These are phyloP conservation scores for Oreohelix idahoensis DNA, from an alignment of 1,140 invertebrate species.

Conservation along the genomic window DNA sequence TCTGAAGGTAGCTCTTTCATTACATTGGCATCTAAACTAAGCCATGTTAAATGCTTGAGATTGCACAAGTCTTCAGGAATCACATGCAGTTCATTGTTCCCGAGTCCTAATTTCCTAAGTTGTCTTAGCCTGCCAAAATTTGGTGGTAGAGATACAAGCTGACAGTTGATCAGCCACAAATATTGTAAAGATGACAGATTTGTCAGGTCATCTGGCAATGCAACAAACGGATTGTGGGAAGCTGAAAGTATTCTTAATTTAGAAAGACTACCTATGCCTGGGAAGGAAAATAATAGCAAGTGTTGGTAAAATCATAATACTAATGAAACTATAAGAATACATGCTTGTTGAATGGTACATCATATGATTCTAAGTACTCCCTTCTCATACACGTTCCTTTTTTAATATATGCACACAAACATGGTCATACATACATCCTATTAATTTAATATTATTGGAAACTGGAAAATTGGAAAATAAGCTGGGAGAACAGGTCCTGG, in stretches of 20 bases:
- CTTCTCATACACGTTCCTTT: too few species aligned
- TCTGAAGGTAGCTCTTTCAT: conserved; percentile 56
- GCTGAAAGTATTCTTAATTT: conserved; percentile 64
- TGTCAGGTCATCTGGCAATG: conserved; percentile 60
- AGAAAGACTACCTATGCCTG: conserved; percentile 56
- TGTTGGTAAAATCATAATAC: neutral
- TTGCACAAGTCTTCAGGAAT: conserved; percentile 60
- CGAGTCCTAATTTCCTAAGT: conserved; percentile 62
- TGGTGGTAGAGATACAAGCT: conserved; percentile 58
- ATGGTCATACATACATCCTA: too few species aligned
- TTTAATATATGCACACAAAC: too few species aligned
- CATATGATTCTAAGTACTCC: too few species aligned
- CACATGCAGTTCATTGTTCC: conserved; percentile 55
- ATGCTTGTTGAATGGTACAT: too few species aligned
- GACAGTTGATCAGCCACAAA: conserved; percentile 65
- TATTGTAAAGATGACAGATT: conserved; percentile 53
- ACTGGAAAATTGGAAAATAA: too few species aligned
- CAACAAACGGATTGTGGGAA: conserved; percentile 63
- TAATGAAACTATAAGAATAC: neutral
- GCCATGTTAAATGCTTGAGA: conserved; percentile 60
- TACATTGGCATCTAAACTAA: conserved; percentile 64
- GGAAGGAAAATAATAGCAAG: conserved; percentile 10
- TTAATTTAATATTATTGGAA: too few species aligned
- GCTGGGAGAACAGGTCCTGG: too few species aligned
- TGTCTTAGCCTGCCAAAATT: conserved; percentile 60